Evolutionary conservation across 2,888 invertebrate genomes (phyloP), one percentile per base, ranked within the genome.

Genomic region (Brassicogethes aeneus): DNA sequence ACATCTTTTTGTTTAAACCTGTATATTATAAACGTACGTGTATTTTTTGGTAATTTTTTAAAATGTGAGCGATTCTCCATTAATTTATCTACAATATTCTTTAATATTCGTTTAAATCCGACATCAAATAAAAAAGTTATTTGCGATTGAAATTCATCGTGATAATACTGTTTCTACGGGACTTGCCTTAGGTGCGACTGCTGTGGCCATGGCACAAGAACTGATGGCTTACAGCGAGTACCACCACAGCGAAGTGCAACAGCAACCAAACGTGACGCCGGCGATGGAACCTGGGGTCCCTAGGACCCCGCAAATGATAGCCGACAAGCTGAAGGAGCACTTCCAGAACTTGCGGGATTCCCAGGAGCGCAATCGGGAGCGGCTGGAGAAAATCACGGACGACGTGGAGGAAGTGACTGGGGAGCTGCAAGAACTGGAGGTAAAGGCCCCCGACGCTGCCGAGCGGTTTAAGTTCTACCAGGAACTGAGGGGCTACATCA

Each of bases 391-490:
- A 34, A 71, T 76, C 1, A 60, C 60, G 13, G 55, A 57, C 1
- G 72, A 75, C 37, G 59, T 75, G 14, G 47, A 56, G 30, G 48
- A 55, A 42, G 51, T 61, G 3, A 53, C 57, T 3, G 50, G 54
- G 51, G 75, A 77, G 52, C 56, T 73, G 48, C 74, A 79, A 36
- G 77, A 80, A 48, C 67, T 71, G 40, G 74, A 76, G 54, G 59
- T 66, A 35, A 74, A 75, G 48, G 76, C 75, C 40, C 80, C 80
- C 13, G 66, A 68, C 44, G 78, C 92, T 40, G 90, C 89, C 52
- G 80, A 82, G 42, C 84, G 87, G 53, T 96, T 91, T 76, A 74
- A 80, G 60, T 88, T 94, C 72, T 96, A 93, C 75, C 96, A 97
- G 76, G 90, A 94, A 72, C 80, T 91, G 61, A 80, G 61, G 66